Percentiles rank a stretch among this genome's conserved stretches.
Conservation (phyloP, 30 jellyfish, hydroid and myxozoan species). For the Pseudorhiza aurosa region DNA sequence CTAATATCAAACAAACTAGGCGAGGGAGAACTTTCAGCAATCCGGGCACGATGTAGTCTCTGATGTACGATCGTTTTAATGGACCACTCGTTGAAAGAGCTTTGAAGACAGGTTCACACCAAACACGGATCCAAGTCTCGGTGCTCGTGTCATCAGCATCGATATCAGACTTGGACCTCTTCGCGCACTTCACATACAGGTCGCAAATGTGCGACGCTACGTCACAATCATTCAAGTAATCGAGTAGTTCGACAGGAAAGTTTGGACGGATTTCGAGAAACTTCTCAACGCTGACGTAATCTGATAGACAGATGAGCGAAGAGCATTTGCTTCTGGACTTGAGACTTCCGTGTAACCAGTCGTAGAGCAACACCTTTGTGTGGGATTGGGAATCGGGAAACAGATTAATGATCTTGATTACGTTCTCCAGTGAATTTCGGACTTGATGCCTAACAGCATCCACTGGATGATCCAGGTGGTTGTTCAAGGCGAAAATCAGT, state of each 20-base stretch:
- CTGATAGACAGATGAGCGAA: slow-evolving; percentile 39
- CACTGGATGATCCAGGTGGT: slow-evolving; percentile 76
- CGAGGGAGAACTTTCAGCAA: slow-evolving; percentile 56
- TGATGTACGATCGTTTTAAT: slow-evolving; percentile 24
- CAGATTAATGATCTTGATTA: slow-evolving; percentile 60
- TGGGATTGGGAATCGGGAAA: slow-evolving; percentile 62
- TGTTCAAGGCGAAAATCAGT: slow-evolving; percentile 47
- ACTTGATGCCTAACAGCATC: slow-evolving; percentile 93
- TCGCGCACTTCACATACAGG: slow-evolving; percentile 67
- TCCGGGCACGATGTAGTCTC: slow-evolving; percentile 76
- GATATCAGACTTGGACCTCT: slow-evolving; percentile 41
- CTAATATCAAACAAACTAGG: slow-evolving; percentile 31
- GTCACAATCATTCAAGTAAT: slow-evolving; percentile 67
- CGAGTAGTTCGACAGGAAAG: slow-evolving; percentile 62
- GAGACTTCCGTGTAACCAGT: slow-evolving; percentile 45
- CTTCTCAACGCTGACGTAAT: slow-evolving; percentile 19
- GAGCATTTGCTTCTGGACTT: slow-evolving; percentile 69
- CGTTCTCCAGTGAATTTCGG: slow-evolving; percentile 53
- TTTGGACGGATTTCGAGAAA: slow-evolving; percentile 24
- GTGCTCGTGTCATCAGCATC: background rate
- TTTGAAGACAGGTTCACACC: slow-evolving; percentile 75
- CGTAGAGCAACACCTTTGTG: background rate
- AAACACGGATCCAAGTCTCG: slow-evolving; percentile 55
- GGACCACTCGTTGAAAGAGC: slow-evolving; percentile 44
- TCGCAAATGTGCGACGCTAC: slow-evolving; percentile 80